Base-by-base conservation (phyloP, 2,888 invertebrate genomes). In the Mesoligia furuncula region DNA sequence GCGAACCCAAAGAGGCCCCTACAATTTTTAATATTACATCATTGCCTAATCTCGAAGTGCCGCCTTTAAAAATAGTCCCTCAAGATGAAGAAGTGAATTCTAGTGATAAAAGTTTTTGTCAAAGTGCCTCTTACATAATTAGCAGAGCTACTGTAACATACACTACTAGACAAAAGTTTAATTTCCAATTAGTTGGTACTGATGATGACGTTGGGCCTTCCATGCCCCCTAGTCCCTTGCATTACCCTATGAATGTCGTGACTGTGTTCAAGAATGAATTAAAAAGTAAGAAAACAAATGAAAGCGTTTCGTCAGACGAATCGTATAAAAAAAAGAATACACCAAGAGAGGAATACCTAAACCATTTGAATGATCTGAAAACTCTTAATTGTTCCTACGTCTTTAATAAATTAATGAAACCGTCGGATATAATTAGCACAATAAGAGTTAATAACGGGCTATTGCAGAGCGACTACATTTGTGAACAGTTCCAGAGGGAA, bases 401-500 rank as follows among this genome's bases (percentile, higher is more conserved):
- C 80, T 90, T 91, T 85, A 92, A 93, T 89, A 94, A 95, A 92
- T 94, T 96, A 92, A 92, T 95, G 83, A 96, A 96, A 89, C 96
- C 96, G 57, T 96, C 96, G 0, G 95, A 96, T 85, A 93, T 96
- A 91, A 96, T 96, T 90, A 95, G 94, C 87, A 92, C 94, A 92
- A 95, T 96, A 90, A 93, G 92, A 89, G 90, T 94, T 89, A 94
- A 93, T 89, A 93, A 90, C 77, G 91, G 91, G 70, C 86, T 95
- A 83, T 90, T 95, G 86, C 94, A 92, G 81, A 93, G 90, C 73
- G 95, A 95, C 87, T 94, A 92, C 87, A 93, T 95, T 57, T 93
- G 94, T 85, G 95, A 96, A 83, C 96, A 96, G 91, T 96, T 96
- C 87, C 94, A 96, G 85, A 91, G 94, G 61, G 96, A 96, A 88